Evolutionary conservation across 2,113 vertebrate genomes (phyloP).

Genomic region (Plotosus lineatus): DNA sequence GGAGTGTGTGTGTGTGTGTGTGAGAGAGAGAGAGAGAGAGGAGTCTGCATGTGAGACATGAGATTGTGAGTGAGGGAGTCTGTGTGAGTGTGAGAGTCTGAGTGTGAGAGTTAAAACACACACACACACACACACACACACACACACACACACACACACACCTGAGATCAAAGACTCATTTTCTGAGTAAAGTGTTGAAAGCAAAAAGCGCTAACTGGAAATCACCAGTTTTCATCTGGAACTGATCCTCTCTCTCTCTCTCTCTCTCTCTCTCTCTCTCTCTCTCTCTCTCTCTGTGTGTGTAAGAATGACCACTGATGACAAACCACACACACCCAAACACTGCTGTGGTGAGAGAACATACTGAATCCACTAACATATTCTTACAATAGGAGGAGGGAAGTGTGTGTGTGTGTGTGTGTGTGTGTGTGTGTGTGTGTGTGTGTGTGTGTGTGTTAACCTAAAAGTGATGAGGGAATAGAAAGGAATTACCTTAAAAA

Average conservation of each 20-base stretch:
- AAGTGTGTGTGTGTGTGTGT: not conserved
- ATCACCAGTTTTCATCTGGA: slow-evolving; percentile 67
- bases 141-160: slow-evolving; percentile 33
- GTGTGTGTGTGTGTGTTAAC: not conserved
- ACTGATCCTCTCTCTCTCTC: slow-evolving; percentile 61
- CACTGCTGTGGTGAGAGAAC: not conserved
- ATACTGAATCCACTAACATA: not conserved
- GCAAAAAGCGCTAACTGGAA: slow-evolving; percentile 58
- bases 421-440: not conserved
- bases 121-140: not conserved
- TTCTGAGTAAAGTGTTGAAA: slow-evolving; percentile 45
- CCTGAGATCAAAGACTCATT: slow-evolving; percentile 44
- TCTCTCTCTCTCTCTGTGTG: slow-evolving; percentile 19
- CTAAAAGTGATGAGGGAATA: not conserved
- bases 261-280: slow-evolving; percentile 23
- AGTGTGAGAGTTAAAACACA: too few species aligned
- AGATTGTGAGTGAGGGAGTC: slow-evolving; percentile 52
- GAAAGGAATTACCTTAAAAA: not conserved
- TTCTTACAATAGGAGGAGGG: not conserved
- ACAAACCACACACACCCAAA: slow-evolving; percentile 23
- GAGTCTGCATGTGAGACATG: too few species aligned
- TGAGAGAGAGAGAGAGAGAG: slow-evolving; percentile 53
- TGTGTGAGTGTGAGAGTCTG: slow-evolving; percentile 46
- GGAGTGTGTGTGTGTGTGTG: slow-evolving; percentile 15
- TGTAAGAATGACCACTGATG: slow-evolving; percentile 28